A percentile compares a stretch with the other conserved stretches of the same genome.
These are phyloP conservation scores for Lontra canadensis DNA, from an alignment of 2,113 vertebrate species.

Conservation along the genomic window DNA sequence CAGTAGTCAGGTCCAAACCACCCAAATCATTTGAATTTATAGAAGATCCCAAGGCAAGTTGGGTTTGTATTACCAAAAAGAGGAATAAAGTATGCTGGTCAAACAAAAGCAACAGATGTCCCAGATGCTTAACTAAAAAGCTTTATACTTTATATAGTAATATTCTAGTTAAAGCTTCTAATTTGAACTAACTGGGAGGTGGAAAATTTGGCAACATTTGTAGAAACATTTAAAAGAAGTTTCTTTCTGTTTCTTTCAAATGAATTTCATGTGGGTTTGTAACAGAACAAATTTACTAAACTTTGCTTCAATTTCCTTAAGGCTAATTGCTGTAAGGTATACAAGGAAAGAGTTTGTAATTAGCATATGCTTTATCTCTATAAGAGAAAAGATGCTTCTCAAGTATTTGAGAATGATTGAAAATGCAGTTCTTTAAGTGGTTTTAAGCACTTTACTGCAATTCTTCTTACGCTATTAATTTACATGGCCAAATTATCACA, in stretches of 20 bases:
- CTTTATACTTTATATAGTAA: not conserved
- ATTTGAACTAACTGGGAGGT: conserved; percentile 9
- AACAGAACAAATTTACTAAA: conserved; percentile 3
- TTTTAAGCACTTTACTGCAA: conserved; percentile 27
- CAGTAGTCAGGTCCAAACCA: not conserved
- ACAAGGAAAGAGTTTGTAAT: conserved; percentile 8
- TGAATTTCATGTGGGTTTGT: not conserved
- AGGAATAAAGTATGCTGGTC: not conserved
- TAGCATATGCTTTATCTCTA: conserved; percentile 22
- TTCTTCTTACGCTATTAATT: conserved; percentile 51
- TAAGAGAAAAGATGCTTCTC: conserved; percentile 23
- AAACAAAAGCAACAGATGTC: not conserved
- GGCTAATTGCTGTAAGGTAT: conserved; percentile 9
- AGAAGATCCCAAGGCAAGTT: not conserved
- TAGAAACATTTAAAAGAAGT: not conserved
- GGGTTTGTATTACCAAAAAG: not conserved
- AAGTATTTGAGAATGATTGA: conserved; percentile 36
- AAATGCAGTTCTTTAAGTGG: conserved; percentile 13
- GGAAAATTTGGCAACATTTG: not conserved
- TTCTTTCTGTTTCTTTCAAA: not conserved
- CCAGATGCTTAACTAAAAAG: not conserved
- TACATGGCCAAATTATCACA: conserved; percentile 55
- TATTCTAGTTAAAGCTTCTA: conserved; percentile 31
- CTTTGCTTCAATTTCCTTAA: not conserved
- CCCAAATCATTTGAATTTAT: not conserved